Base-by-base conservation (phyloP, 1,140 invertebrate genomes). In the Hormaphis cornu region DNA sequence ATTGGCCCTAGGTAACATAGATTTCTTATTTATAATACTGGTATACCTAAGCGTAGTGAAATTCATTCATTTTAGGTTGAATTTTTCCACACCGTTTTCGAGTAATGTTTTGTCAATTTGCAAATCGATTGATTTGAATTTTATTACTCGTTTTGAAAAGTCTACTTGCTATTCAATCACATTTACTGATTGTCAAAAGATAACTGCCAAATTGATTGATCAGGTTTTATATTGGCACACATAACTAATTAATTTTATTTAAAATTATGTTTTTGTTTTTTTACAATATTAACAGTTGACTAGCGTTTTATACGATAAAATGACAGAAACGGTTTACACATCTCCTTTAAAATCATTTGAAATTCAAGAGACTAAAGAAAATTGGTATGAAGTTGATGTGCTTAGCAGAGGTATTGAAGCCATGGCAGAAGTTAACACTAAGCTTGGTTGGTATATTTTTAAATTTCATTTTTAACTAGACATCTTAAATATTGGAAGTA, bases 31-130 rank as follows among this genome's bases (percentile, higher is more conserved):
- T n/a, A 44, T 28, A 53, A n/a, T 30, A 50, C 14, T 24, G 26
- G 26, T n/a, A 50, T 30, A 44, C 2, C 37, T 63, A 12, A 33
- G 24, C 8, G 12, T 70, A 24, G 9, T 12, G 4, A 10, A 12
- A 33, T 70, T 1, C 50, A 73, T 74, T 70, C 73, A 72, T 69
- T 70, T 77, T 81, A 90, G 91, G 76, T 84, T 95, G 70, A 96
- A 94, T 79, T 96, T 96, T 78, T 95, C 91, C 10, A 96, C 94
- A 42, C 86, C 94, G 1, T 93, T 93, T 76, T 97, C 93, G 1
- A 95, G 91, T 71, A 97, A 98, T 80, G 91, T 92, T 56, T 90
- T 97, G 4, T 93, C 93, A 30, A 96, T 98, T 73, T 95, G 91
- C 77, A 83, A 87, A 72, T 89, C 91, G 71, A 83, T 95, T 56